Base-by-base conservation (phyloP, 1,140 invertebrate genomes). In the Onthophagus taurus region DNA sequence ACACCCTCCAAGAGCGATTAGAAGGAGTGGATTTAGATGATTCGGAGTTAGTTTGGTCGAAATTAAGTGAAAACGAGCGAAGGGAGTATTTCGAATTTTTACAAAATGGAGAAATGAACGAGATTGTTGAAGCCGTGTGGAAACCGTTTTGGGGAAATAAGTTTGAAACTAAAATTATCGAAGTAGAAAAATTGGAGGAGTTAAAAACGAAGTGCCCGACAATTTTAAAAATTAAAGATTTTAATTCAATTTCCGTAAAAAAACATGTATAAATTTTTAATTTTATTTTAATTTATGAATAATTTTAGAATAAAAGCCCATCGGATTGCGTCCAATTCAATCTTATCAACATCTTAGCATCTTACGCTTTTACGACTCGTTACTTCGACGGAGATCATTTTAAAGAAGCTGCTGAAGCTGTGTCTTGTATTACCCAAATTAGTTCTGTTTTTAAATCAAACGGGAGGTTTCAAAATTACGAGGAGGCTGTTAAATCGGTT, bases 371-470 rank as follows among this genome's bases (percentile, higher is more conserved):
- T 41, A 70, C 69, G 8, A 65, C 70, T 20, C 65, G 81, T 13
- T 79, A 79, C 58, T 84, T 81, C 51, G 78, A 80, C 56, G 83
- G 82, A 16, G 82, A 86, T 52, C 70, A 78, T 59, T 52, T 64
- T n/a, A 66, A 74, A 19, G 77, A 75, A 53, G 48, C 72, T 6
- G 52, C 66, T 3, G 81, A 85, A 61, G 70, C 72, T 7, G 58
- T 67, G 0, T 58, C 65, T 14, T 70, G 72, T 50, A 63, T 84
- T 14, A 58, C 78, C 2, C 67, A 70, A 41, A 58, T 84, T 12
- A 79, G 76, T 51, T 63, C 69, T 5, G 78, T 75, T 54, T 62
- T 86, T 4, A 71, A 69, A 35, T 58, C 56, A 1, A 79, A 78
- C 53, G 68, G 66, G 12, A 72, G 78, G 54, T 85, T 77, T 55